These are phyloP conservation scores for Syrista parreyssii DNA, from an alignment of 2,888 invertebrate genomes.

Conservation along the genomic window DNA sequence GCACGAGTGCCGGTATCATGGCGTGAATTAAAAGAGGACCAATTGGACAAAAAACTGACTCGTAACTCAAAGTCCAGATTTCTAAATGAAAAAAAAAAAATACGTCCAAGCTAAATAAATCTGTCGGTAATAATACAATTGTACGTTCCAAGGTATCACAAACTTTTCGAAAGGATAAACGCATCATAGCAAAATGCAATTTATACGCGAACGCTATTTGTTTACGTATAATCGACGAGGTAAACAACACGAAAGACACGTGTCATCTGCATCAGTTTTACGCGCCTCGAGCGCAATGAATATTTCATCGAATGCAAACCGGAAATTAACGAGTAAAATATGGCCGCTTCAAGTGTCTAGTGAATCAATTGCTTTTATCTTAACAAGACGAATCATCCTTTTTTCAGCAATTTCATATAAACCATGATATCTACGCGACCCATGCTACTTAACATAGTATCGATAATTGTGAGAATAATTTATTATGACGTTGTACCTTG, in stretches of 20 bases:
- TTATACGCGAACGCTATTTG: neutral
- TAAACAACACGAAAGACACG: neutral
- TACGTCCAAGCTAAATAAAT: neutral
- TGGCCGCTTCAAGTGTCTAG: neutral
- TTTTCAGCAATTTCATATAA: neutral
- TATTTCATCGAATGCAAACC: neutral
- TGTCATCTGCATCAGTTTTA: neutral
- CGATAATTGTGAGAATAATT: neutral
- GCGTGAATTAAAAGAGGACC: neutral
- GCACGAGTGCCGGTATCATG: neutral
- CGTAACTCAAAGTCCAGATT: neutral
- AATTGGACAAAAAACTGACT: neutral
- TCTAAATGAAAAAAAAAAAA: neutral
- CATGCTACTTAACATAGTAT: neutral
- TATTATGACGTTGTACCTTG: constrained; percentile 57
- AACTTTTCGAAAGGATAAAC: neutral
- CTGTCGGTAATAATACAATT: neutral
- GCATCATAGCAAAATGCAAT: neutral
- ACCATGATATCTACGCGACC: neutral
- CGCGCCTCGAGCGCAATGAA: neutral
- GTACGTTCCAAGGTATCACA: neutral
- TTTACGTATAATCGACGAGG: neutral
- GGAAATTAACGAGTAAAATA: neutral
- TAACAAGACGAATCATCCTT: neutral
- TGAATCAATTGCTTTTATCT: neutral